A percentile compares a stretch with the other conserved stretches of the same genome.
These are phyloP conservation scores for Pseudomyrmex gracilis DNA, from an alignment of 1,140 invertebrate species.

Conservation along the genomic window DNA sequence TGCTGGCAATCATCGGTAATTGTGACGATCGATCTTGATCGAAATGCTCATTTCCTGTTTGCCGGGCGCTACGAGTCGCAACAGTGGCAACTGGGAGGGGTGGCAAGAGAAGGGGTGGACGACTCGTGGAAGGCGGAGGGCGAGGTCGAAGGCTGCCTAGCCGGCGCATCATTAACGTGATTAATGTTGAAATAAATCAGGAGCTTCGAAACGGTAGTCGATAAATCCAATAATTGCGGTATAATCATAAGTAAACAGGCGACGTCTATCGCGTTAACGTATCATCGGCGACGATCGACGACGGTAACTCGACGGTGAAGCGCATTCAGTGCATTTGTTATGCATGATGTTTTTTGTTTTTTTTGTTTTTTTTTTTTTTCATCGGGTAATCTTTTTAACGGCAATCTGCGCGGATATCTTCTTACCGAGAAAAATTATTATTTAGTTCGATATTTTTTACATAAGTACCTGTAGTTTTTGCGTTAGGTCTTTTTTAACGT, in stretches of 20 bases:
- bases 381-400: slow-evolving; percentile 1
- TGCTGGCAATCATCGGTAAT: slow-evolving; percentile 80
- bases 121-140: slow-evolving; percentile 31
- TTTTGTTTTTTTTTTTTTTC: no score
- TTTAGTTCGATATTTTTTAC: neutral
- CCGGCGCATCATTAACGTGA: slow-evolving; percentile 85
- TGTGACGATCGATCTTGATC: slow-evolving; percentile 85
- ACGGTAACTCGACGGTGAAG: slow-evolving; percentile 27
- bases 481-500: no score
- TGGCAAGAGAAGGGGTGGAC: slow-evolving; percentile 47
- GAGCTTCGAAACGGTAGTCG: slow-evolving; percentile 81
- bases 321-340: slow-evolving; percentile 4
- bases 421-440: neutral
- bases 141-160: slow-evolving; percentile 74
- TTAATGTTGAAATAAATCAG: slow-evolving; percentile 86
- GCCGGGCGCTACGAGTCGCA: slow-evolving; percentile 72
- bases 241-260: slow-evolving; percentile 84
- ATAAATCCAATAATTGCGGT: slow-evolving; percentile 85
- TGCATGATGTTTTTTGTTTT: neutral
- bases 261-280: slow-evolving; percentile 77
- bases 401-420: neutral
- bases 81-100: slow-evolving; percentile 67
- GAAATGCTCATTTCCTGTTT: slow-evolving; percentile 85
- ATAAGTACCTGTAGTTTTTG: no score
- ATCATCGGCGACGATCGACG: slow-evolving; percentile 70